Percentiles rank a stretch among this genome's conserved stretches.
These are phyloP conservation scores for Crossocerus cetratus DNA, from an alignment of 2,888 invertebrate genomes.

Conservation along the genomic window DNA sequence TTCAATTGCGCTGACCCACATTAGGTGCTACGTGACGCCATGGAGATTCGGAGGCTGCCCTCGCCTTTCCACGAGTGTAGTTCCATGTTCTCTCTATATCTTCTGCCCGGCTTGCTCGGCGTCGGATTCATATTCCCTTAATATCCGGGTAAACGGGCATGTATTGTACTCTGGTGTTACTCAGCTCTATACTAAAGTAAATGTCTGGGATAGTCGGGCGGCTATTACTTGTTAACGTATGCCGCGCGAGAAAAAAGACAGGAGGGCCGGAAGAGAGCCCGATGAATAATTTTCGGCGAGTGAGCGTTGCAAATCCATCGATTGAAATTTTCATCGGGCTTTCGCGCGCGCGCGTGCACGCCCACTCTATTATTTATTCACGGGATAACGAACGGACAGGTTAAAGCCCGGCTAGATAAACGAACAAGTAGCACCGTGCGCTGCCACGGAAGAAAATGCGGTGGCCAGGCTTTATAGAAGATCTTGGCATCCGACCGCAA, in stretches of 20 bases:
- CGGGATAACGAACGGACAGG: conserved; percentile 62
- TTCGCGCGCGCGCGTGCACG: conserved; percentile 65
- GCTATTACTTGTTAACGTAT: background rate
- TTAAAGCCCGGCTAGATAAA: conserved; percentile 29
- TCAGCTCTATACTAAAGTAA: too few species aligned
- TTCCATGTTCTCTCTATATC: background rate
- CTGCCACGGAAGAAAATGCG: conserved; percentile 3
- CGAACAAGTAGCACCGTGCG: conserved; percentile 16
- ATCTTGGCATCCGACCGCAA: background rate
- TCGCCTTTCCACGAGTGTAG: conserved; percentile 8
- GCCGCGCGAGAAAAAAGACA: conserved; percentile 7
- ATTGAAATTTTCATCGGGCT: conserved; percentile 71
- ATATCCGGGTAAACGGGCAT: too few species aligned
- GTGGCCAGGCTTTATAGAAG: background rate
- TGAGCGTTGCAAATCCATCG: conserved; percentile 66
- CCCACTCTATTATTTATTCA: conserved; percentile 69
- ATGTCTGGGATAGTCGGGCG: background rate
- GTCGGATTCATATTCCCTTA: too few species aligned
- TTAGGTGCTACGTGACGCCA: conserved; percentile 57
- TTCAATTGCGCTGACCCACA: conserved; percentile 65
- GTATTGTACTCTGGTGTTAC: too few species aligned
- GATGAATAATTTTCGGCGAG: conserved; percentile 58
- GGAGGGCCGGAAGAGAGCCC: conserved; percentile 34
- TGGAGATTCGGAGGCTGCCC: conserved; percentile 39
- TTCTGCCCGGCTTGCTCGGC: background rate